phyloP scores from a whole-genome alignment of 2,113 vertebrate genomes.

The Nanorana parkeri region DNA sequence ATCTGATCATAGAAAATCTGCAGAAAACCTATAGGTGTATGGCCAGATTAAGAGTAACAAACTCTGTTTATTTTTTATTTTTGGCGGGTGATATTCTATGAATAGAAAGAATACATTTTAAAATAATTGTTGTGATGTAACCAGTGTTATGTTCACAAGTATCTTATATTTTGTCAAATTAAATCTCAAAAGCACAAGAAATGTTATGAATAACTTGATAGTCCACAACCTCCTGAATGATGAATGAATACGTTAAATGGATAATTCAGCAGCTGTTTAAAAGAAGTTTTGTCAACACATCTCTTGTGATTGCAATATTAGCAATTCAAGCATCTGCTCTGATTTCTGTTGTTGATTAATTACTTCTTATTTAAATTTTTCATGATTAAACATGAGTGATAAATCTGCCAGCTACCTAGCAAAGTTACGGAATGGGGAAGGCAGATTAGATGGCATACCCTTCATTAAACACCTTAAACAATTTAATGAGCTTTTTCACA shows the following conservation, averaged over 20 bases:
- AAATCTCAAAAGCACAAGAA: slow-evolving; percentile 11
- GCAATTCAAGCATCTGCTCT: slow-evolving; percentile 51
- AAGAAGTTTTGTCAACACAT: slow-evolving; percentile 44
- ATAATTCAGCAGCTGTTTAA: slow-evolving; percentile 48
- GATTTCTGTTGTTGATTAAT: slow-evolving; percentile 51
- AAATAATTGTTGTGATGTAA: not conserved
- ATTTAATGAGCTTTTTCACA: not conserved
- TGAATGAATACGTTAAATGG: not conserved
- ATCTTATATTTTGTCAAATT: no score
- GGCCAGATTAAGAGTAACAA: no score
- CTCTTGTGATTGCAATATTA: slow-evolving; percentile 39
- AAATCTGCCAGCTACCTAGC: slow-evolving; percentile 1
- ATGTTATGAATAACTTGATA: not conserved
- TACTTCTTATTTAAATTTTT: slow-evolving; percentile 51
- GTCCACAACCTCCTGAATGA: not conserved
- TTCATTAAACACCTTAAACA: not conserved
- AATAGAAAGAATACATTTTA: not conserved
- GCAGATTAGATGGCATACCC: not conserved
- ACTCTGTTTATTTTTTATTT: no score
- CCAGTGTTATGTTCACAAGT: no score
- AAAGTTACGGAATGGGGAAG: not conserved
- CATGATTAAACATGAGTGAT: slow-evolving; percentile 53
- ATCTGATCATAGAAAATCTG: no score
- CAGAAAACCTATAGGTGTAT: no score
- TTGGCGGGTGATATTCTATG: no score